These are phyloP conservation scores for Podarcis siculus DNA, from an alignment of 2,797 vertebrate species.

Conservation along the genomic window DNA sequence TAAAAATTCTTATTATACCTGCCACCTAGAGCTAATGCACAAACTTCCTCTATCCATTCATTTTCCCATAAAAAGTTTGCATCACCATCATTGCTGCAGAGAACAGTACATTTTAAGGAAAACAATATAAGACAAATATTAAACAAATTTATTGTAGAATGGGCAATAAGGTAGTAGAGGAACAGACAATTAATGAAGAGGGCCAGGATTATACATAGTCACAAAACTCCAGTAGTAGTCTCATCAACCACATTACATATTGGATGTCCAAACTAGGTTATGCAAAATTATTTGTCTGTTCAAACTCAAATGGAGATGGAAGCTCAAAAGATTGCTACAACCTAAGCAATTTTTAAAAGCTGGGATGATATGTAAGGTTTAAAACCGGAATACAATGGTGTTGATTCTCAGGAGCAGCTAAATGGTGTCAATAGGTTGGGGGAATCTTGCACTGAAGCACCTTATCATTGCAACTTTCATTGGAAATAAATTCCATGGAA, in stretches of 20 bases:
- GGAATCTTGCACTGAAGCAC: no score
- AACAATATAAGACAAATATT: neutral
- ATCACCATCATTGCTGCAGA: neutral
- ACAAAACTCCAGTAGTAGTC: neutral
- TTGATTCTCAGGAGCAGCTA: neutral
- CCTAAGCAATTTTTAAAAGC: no score
- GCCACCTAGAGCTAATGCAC: neutral
- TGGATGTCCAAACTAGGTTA: neutral
- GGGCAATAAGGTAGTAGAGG: no score
- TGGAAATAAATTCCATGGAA: no score
- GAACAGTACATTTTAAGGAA: neutral
- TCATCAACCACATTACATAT: neutral
- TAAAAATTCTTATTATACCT: neutral
- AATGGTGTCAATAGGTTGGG: neutral
- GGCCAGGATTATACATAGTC: neutral
- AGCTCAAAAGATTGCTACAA: neutral
- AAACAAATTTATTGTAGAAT: neutral
- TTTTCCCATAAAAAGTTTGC: neutral
- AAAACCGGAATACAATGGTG: neutral
- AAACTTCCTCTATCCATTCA: neutral
- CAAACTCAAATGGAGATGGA: neutral
- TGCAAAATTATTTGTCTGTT: neutral
- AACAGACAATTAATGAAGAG: neutral
- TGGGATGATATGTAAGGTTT: neutral
- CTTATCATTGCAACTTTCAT: no score